Evolutionary conservation across 2,113 vertebrate genomes (phyloP).

Genomic region (Corythaixoides concolor): DNA sequence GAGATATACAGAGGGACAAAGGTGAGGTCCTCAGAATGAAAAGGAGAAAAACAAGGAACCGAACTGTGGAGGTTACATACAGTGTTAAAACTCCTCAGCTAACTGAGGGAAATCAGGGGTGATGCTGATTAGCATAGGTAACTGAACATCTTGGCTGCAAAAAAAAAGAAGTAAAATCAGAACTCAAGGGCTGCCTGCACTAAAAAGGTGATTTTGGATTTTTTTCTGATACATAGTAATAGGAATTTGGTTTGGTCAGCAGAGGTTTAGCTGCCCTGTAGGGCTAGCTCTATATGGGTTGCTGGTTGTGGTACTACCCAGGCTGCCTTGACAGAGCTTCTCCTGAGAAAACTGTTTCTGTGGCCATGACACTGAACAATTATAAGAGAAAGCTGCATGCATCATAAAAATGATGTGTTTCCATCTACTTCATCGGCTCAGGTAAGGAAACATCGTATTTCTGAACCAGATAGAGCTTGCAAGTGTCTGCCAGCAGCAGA

Average conservation of each 20-base stretch:
- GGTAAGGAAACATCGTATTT: accelerated
- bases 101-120: neutral
- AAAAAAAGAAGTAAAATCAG: neutral
- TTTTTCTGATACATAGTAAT: neutral
- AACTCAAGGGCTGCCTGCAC: neutral
- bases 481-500: neutral
- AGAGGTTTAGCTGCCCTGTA: neutral
- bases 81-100: neutral
- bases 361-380: neutral
- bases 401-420: neutral
- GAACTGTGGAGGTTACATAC: neutral
- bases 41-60: neutral
- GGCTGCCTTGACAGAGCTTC: neutral
- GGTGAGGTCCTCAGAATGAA: neutral
- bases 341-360: neutral
- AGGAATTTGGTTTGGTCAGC: neutral
- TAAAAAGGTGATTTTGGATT: neutral
- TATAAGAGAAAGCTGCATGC: neutral
- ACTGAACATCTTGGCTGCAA: neutral
- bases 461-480: neutral
- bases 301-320: neutral
- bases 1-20: neutral
- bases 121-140: neutral
- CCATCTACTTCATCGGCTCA: neutral
- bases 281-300: accelerated